phyloP scores from a whole-genome alignment of 2,888 invertebrate species.

The Harmothoe impar region DNA sequence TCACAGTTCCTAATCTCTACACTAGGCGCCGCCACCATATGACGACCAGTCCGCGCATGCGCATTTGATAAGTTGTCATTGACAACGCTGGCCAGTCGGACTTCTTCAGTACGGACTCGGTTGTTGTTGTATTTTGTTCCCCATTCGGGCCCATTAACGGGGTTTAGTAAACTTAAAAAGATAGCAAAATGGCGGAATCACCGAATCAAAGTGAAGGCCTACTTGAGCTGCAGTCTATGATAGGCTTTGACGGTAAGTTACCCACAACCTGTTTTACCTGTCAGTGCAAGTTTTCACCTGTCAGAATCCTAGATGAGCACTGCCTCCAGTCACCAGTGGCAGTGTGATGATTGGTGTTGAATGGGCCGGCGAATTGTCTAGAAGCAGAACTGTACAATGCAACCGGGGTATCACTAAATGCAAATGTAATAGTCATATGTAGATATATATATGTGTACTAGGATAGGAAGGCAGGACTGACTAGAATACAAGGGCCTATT shows the following conservation, averaged over 20 bases:
- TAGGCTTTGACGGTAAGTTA: constrained; percentile 69
- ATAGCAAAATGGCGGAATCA: constrained; percentile 47
- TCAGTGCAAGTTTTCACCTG: neutral
- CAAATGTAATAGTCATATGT: no score
- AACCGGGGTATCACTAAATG: no score
- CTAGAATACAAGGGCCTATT: no score
- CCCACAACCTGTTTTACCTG: neutral
- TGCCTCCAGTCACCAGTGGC: neutral
- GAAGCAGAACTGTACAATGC: no score
- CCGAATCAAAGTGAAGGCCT: constrained; percentile 54
- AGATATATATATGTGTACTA: no score
- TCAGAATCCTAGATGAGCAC: neutral
- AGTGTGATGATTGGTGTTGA: neutral
- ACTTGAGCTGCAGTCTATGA: constrained; percentile 68
- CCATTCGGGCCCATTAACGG: neutral
- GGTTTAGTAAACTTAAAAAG: neutral
- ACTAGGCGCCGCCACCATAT: neutral
- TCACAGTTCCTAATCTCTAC: no score
- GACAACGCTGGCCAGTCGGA: constrained; percentile 24
- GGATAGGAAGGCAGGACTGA: no score
- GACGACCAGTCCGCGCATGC: neutral
- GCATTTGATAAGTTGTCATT: constrained; percentile 39
- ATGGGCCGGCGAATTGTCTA: no score
- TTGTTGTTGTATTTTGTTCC: constrained; percentile 23
- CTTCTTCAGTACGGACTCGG: neutral